These are phyloP conservation scores for Eulimnadia texana DNA, from an alignment of 1,140 invertebrate species.

Conservation along the genomic window DNA sequence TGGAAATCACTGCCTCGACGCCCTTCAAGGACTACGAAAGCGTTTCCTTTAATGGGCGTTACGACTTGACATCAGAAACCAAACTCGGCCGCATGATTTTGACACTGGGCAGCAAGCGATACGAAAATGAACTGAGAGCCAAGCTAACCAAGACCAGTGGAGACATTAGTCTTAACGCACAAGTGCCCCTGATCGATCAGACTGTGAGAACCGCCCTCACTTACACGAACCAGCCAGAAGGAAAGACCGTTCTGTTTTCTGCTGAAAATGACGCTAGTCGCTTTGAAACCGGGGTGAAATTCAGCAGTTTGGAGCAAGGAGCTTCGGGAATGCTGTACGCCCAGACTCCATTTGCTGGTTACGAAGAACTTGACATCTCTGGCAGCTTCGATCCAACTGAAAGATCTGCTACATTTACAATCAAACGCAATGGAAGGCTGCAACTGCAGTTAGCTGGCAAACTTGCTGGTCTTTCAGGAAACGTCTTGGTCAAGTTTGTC, in stretches of 20 bases:
- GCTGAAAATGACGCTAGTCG: slow-evolving; percentile 4
- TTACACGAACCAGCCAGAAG: slow-evolving; percentile 11
- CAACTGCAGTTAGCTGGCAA: too few species aligned
- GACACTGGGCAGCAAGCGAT: background rate
- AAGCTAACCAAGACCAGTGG: background rate
- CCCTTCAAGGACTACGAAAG: slow-evolving; percentile 1
- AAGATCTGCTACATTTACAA: background rate
- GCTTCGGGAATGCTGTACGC: background rate
- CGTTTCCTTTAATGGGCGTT: background rate
- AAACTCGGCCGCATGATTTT: slow-evolving; percentile 6
- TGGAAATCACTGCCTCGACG: slow-evolving; percentile 2
- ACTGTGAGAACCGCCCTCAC: background rate
- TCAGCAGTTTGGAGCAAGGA: slow-evolving; percentile 6
- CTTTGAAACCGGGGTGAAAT: slow-evolving; percentile 9
- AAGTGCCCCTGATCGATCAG: background rate
- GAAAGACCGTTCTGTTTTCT: background rate
- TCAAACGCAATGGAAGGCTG: slow-evolving; percentile 10
- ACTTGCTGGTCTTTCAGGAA: too few species aligned
- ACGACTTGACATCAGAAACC: background rate
- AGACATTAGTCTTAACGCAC: background rate
- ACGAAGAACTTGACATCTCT: slow-evolving; percentile 11
- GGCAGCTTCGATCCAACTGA: slow-evolving; percentile 10
- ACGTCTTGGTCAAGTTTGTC: too few species aligned
- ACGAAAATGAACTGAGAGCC: slow-evolving; percentile 4
- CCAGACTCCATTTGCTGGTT: slow-evolving; percentile 15